Conservation (phyloP, 2,797 vertebrate genomes). For the Cynopterus sphinx region DNA sequence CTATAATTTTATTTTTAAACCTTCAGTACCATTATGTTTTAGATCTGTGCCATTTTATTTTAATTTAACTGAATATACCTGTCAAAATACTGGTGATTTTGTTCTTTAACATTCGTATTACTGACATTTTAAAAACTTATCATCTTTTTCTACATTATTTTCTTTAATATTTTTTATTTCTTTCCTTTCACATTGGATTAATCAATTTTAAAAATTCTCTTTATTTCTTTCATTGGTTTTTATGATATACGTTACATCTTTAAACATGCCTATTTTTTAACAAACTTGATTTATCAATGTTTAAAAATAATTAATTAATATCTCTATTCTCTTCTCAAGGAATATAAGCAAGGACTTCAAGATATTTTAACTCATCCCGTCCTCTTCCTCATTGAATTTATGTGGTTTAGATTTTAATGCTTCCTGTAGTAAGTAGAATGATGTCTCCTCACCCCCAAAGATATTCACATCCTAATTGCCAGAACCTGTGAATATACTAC, state of each 20-base stretch:
- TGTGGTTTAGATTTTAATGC: background rate
- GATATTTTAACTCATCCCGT: background rate
- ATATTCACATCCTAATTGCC: background rate
- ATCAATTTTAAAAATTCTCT: background rate
- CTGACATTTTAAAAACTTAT: background rate
- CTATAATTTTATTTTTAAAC: background rate
- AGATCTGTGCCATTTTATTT: background rate
- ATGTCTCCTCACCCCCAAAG: background rate
- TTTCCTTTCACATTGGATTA: background rate
- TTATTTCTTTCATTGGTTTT: background rate
- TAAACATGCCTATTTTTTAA: background rate
- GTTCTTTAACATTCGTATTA: background rate
- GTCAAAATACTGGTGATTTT: background rate
- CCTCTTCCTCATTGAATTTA: background rate
- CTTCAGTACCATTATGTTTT: background rate
- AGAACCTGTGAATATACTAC: background rate
- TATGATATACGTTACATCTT: background rate
- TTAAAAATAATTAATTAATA: background rate
- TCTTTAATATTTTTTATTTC: background rate
- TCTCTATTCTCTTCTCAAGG: background rate
- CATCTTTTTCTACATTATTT: background rate
- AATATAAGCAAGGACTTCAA: background rate
- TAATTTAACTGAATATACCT: background rate
- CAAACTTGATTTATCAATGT: background rate
- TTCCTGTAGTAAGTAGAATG: background rate